phyloP scores from a whole-genome alignment of 2,113 vertebrate genomes.

The Desmodus rotundus region DNA sequence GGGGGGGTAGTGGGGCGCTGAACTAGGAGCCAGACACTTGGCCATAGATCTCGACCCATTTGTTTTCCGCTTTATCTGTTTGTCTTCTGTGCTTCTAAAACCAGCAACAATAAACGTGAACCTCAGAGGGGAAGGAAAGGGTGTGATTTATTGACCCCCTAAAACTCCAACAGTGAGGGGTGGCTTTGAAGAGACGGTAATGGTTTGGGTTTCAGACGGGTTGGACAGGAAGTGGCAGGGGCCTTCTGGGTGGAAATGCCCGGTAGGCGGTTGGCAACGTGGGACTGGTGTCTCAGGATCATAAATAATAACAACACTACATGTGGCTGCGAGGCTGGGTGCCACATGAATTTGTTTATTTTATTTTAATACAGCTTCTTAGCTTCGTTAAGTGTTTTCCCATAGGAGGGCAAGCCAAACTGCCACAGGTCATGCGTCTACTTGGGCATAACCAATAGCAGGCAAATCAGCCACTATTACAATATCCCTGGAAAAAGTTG shows the following conservation, averaged over 20 bases:
- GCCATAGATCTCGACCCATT: neutral
- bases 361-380: constrained; percentile 65
- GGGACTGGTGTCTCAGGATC: constrained; percentile 15
- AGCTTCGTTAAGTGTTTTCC: constrained; percentile 57
- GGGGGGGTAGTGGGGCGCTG: neutral
- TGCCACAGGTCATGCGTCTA: constrained; percentile 62
- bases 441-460: constrained; percentile 57
- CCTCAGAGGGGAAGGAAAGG: neutral
- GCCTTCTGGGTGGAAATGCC: constrained; percentile 32
- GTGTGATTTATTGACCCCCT: neutral
- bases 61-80: constrained; percentile 10
- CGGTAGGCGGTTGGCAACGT: constrained; percentile 26
- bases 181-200: neutral
- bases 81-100: constrained; percentile 26
- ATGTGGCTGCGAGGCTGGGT: constrained; percentile 38
- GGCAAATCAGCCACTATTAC: constrained; percentile 54
- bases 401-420: constrained; percentile 55
- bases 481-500: constrained; percentile 27
- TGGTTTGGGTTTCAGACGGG: neutral
- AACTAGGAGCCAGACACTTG: neutral
- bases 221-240: constrained; percentile 15
- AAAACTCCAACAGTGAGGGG: neutral
- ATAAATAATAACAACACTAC: constrained; percentile 20
- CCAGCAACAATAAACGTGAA: neutral
- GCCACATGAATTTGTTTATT: constrained; percentile 67